Evolutionary conservation across 2,888 invertebrate species (phyloP), one percentile per base, ranked within the genome.

Genomic region (Epinotia nisella): DNA sequence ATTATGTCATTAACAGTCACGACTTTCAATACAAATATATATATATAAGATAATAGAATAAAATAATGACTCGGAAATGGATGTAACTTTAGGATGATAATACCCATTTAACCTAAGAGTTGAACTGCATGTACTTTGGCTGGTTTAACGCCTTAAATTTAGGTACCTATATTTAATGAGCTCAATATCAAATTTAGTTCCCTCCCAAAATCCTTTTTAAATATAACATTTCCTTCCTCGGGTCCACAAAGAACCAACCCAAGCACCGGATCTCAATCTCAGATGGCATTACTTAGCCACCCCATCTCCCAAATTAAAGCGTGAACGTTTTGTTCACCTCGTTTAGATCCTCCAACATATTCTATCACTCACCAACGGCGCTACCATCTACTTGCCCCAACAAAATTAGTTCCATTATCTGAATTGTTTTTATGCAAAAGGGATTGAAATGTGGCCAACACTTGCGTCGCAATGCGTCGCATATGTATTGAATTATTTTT

Each of bases 261-360:
- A 41, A 55, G 21, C 41, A 56, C 41, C 66, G 66, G 66, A 66
- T 66, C 66, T 56, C 66, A 66, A 66, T 66, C 66, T 66, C 66
- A 66, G 66, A 66, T 66, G 66, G 66, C 66, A 66, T 66, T 66
- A 66, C 66, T 66, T 65, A 65, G 65, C 66, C 66, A 66, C 66
- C 55, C 66, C 66, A 56, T 66, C 21, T 53, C 55, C 59, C n/a
- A 56, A 56, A 66, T 66, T 35, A 74, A 78, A 78, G 76, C 78
- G 76, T 76, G 78, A 83, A 81, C 81, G 81, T 81, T 81, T 78
- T 81, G 79, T 83, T 85, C 65, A 55, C 65, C 66, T 85, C 83
- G 83, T 84, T 84, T 82, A 82, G 83, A 82, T 10, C 24, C n/a
- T 41, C 41, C 66, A 55, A 66, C 41, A 56, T 66, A 13, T n/a